Evolutionary conservation across 2,888 invertebrate genomes (phyloP).

Genomic region (Cepaea hortensis): DNA sequence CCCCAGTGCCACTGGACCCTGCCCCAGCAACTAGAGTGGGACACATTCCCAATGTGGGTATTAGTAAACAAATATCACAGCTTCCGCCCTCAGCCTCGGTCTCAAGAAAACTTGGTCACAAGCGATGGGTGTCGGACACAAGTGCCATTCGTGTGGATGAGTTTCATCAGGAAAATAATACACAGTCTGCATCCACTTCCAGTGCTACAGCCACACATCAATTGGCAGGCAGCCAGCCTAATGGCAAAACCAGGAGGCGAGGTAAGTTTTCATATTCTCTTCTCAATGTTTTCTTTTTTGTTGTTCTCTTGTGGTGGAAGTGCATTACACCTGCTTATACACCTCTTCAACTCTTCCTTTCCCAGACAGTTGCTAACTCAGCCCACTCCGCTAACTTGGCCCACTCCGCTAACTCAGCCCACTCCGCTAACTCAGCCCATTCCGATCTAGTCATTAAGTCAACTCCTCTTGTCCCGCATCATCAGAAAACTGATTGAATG

Average conservation of each 20-base stretch:
- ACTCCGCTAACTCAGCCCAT: too few relatives aligned
- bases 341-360: too few relatives aligned
- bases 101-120: slow-evolving; percentile 37
- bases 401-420: too few relatives aligned
- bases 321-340: background rate
- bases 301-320: background rate
- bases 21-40: background rate
- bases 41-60: background rate
- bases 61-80: background rate
- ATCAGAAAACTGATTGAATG: too few relatives aligned
- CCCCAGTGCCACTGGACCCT: background rate
- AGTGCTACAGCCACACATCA: background rate
- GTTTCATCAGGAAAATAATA: background rate
- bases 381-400: too few relatives aligned
- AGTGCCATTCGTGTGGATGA: slow-evolving; percentile 29
- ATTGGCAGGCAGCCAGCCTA: background rate
- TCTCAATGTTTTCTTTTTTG: background rate
- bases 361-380: too few relatives aligned
- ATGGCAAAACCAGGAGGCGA: background rate
- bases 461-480: too few relatives aligned
- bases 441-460: too few relatives aligned
- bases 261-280: background rate
- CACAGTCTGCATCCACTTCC: too few relatives aligned
- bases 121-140: slow-evolving; percentile 48
- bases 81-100: slow-evolving; percentile 2